These are phyloP conservation scores for Thinocorus orbignyianus DNA, from an alignment of 2,113 vertebrate genomes.

Conservation along the genomic window DNA sequence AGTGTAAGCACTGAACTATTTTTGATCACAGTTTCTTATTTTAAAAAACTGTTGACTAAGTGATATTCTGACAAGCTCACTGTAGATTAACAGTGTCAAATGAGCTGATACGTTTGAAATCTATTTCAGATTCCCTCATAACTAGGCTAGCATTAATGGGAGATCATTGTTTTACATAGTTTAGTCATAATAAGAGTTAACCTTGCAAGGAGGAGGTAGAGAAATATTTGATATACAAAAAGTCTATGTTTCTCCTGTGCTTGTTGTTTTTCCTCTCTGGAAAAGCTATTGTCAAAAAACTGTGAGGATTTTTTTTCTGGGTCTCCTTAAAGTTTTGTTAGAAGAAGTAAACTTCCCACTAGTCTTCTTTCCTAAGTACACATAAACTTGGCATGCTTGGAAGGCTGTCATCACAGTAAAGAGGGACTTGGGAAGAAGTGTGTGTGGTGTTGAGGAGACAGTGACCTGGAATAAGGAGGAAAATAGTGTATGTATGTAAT, in stretches of 20 bases:
- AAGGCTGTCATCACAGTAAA: not conserved
- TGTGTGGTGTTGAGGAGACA: not conserved
- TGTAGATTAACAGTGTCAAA: not conserved
- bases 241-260: not conserved
- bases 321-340: not conserved
- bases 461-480: not conserved
- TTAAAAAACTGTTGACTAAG: not conserved
- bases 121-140: not conserved
- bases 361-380: not conserved
- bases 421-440: not conserved
- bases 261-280: not conserved
- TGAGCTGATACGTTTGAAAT: not conserved
- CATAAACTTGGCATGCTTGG: not conserved
- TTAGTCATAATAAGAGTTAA: not conserved
- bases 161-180: not conserved
- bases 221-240: not conserved
- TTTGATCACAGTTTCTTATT: not conserved
- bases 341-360: not conserved
- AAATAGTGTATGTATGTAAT: not conserved
- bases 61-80: not conserved
- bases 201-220: not conserved
- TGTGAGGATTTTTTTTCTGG: not conserved
- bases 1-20: not conserved
- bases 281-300: not conserved
- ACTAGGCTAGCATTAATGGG: not conserved